Percentiles rank a stretch among this genome's conserved stretches.
Conservation (phyloP, 2,888 invertebrate genomes). For the Stenchaetothrips biformis region DNA sequence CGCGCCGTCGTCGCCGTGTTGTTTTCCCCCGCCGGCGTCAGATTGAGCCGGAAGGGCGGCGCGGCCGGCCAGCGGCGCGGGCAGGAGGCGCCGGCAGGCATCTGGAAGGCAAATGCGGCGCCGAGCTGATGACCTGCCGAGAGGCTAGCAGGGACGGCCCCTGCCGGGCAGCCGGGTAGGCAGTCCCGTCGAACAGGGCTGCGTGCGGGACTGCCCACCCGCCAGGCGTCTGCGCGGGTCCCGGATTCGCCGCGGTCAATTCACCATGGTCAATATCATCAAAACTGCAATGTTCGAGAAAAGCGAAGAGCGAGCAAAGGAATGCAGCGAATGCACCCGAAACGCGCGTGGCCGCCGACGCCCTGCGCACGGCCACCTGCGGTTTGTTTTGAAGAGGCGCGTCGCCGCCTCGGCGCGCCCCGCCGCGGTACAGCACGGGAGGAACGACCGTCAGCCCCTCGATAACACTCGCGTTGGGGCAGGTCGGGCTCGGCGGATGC, state of each 20-base stretch:
- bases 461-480: conserved; percentile 13
- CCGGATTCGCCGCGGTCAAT: too few species aligned
- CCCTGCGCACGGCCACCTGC: background rate
- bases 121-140: background rate
- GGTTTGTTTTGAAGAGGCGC: background rate
- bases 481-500: conserved; percentile 17
- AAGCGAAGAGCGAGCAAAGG: too few species aligned
- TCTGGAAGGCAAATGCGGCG: background rate
- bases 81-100: background rate
- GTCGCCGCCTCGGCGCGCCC: background rate
- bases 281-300: too few species aligned
- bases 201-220: too few species aligned
- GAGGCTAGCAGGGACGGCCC: too few species aligned
- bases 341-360: too few species aligned
- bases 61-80: background rate
- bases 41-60: background rate
- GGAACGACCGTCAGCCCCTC: background rate
- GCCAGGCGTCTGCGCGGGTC: too few species aligned
- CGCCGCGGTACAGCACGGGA: background rate
- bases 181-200: too few species aligned
- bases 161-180: too few species aligned
- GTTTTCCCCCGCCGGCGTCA: background rate
- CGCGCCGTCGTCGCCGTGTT: background rate
- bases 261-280: too few species aligned
- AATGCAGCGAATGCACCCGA: too few species aligned